Conservation (phyloP, 2,888 invertebrate genomes). For the Hydropsyche betteni region DNA sequence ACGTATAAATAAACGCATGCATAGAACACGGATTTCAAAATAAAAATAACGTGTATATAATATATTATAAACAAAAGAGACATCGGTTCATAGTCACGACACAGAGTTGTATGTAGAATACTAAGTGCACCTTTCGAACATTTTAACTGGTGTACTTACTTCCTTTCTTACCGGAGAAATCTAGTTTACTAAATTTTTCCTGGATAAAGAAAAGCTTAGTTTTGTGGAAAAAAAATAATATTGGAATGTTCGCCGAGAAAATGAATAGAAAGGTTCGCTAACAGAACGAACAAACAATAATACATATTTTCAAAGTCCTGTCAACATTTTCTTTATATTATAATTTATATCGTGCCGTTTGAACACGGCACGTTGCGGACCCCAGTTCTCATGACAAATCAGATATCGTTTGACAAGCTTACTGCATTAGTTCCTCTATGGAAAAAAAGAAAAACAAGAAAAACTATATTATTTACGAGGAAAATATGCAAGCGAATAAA, state of each 20-base stretch:
- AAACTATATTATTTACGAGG: constrained; percentile 21
- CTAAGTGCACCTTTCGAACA: constrained; percentile 12
- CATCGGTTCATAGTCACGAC: constrained; percentile 28
- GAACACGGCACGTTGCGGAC: constrained; percentile 21
- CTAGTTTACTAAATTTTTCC: too few relatives aligned
- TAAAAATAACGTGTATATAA: constrained; percentile 1
- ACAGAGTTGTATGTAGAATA: constrained; percentile 20
- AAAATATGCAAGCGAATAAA: constrained; percentile 25
- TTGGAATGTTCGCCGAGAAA: too few relatives aligned
- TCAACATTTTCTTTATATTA: constrained; percentile 35
- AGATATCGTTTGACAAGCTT: constrained; percentile 49
- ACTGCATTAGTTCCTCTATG: constrained; percentile 46
- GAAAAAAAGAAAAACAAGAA: constrained; percentile 30
- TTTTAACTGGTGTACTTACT: neutral
- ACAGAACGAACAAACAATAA: constrained; percentile 27
- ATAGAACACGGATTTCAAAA: neutral
- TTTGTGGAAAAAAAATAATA: too few relatives aligned
- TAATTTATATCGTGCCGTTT: constrained; percentile 37
- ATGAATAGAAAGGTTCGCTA: neutral
- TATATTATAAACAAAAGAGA: constrained; percentile 27
- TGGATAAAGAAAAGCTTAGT: too few relatives aligned
- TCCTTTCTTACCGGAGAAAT: constrained; percentile 21
- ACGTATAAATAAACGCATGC: neutral
- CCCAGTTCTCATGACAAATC: constrained; percentile 46
- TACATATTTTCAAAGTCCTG: constrained; percentile 18